A percentile compares a stretch with the other conserved stretches of the same genome.
Evolutionary conservation across 2,113 vertebrate species (phyloP).

Genomic region (Heloderma charlesbogerti): DNA sequence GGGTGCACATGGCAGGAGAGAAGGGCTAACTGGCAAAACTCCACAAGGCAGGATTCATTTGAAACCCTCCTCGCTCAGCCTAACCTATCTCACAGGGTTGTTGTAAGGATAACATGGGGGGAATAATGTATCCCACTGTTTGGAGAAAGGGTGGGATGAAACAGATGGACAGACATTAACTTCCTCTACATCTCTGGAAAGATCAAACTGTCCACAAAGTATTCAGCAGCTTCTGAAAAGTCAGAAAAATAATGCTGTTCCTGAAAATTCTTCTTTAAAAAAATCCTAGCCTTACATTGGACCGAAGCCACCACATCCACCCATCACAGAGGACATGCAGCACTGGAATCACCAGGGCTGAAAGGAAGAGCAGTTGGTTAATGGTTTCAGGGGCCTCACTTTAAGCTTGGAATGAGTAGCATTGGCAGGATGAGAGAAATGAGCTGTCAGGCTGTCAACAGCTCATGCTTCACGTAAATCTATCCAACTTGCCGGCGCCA

Average conservation of each 20-base stretch:
- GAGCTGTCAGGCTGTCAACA: conserved; percentile 15
- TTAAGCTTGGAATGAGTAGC: conserved; percentile 12
- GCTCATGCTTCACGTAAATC: not conserved
- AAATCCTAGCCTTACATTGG: not conserved
- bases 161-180: not conserved
- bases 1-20: too few species aligned
- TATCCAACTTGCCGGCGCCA: not conserved
- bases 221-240: not conserved
- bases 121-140: too few species aligned
- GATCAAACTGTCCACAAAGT: not conserved
- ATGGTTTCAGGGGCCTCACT: conserved; percentile 15
- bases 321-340: conserved; percentile 16
- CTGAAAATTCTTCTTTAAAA: not conserved
- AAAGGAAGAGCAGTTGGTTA: conserved; percentile 4
- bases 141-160: not conserved
- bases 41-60: too few species aligned
- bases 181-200: not conserved
- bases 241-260: not conserved
- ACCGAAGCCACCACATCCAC: not conserved
- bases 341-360: not conserved
- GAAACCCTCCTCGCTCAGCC: too few species aligned
- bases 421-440: conserved; percentile 20
- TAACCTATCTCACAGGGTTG: too few species aligned
- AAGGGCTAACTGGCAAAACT: too few species aligned
- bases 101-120: too few species aligned